Percentiles rank a stretch among this genome's conserved stretches.
phyloP scores from a whole-genome alignment of 2,888 invertebrate species.

The Xylota sylvarum region DNA sequence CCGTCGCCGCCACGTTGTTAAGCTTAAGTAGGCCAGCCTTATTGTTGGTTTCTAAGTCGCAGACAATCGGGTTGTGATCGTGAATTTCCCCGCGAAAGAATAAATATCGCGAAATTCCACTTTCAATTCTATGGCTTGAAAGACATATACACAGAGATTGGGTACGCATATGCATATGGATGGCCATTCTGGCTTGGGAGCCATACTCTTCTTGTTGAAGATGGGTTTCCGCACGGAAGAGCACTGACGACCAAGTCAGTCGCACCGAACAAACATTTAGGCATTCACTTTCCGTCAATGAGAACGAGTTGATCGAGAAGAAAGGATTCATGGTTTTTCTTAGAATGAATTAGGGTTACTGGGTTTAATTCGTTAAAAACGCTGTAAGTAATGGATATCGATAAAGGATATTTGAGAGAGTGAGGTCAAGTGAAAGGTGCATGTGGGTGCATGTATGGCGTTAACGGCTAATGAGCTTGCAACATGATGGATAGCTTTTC shows the following conservation, averaged over 20 bases:
- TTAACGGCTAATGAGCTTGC: not conserved
- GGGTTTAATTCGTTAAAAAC: conserved; percentile 10
- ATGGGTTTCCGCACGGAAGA: conserved; percentile 61
- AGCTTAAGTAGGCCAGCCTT: conserved; percentile 70
- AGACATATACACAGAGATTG: conserved; percentile 16
- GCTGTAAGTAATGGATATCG: not conserved
- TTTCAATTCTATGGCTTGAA: conserved; percentile 59
- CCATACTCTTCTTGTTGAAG: not conserved
- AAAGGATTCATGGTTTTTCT: conserved; percentile 22
- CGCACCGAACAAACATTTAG: conserved; percentile 1
- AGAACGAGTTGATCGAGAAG: conserved; percentile 5
- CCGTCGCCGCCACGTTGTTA: conserved; percentile 9
- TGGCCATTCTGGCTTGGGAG: conserved; percentile 1
- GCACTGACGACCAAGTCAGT: conserved; percentile 12
- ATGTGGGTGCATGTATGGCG: conserved; percentile 2
- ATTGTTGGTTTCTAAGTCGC: conserved; percentile 68
- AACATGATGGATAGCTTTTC: not conserved
- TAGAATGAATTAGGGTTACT: conserved; percentile 27
- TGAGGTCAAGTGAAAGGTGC: not conserved
- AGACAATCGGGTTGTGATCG: conserved; percentile 63
- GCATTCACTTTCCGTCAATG: conserved; percentile 36
- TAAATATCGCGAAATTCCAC: conserved; percentile 65
- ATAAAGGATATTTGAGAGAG: not conserved
- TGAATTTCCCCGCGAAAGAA: conserved; percentile 70
- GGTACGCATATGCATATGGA: conserved; percentile 29